Evolutionary conservation across 2,797 vertebrate species (phyloP).

Genomic region (Falco columbarius): DNA sequence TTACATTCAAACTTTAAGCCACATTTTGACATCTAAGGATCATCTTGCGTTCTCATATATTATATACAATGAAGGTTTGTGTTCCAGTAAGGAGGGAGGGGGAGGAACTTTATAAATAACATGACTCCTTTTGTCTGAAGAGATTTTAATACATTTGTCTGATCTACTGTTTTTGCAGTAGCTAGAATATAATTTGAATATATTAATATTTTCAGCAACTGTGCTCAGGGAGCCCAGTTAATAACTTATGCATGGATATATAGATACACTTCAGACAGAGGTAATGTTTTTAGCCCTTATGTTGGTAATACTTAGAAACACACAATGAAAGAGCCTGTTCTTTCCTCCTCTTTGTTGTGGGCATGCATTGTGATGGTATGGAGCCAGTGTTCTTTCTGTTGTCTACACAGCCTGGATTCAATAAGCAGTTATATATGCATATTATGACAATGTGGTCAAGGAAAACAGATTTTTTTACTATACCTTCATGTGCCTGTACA

Average conservation of each 20-base stretch:
- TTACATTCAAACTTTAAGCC: slow-evolving; percentile 55
- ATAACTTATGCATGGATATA: slow-evolving; percentile 80
- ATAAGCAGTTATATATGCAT: slow-evolving; percentile 91
- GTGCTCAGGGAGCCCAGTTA: slow-evolving; percentile 75
- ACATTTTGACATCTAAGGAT: slow-evolving; percentile 58
- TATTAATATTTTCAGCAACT: slow-evolving; percentile 82
- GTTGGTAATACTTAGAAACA: slow-evolving; percentile 80
- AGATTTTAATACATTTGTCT: slow-evolving; percentile 77
- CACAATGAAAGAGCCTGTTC: slow-evolving; percentile 80
- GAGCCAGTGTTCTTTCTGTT: slow-evolving; percentile 86
- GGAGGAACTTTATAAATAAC: slow-evolving; percentile 56
- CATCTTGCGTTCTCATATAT: slow-evolving; percentile 46
- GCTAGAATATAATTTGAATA: slow-evolving; percentile 82
- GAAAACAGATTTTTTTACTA: slow-evolving; percentile 86
- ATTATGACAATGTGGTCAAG: slow-evolving; percentile 92
- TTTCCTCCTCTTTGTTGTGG: slow-evolving; percentile 91
- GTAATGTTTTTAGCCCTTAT: slow-evolving; percentile 78
- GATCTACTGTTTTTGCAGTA: slow-evolving; percentile 78
- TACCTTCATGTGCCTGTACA: slow-evolving; percentile 87
- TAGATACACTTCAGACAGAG: slow-evolving; percentile 80
- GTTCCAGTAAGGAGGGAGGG: background rate
- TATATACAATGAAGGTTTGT: slow-evolving; percentile 60
- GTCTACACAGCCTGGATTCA: slow-evolving; percentile 92
- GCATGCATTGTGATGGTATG: slow-evolving; percentile 85
- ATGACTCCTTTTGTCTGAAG: slow-evolving; percentile 73